phyloP scores from a whole-genome alignment of 2,113 vertebrate genomes.

The Cinclus cinclus region DNA sequence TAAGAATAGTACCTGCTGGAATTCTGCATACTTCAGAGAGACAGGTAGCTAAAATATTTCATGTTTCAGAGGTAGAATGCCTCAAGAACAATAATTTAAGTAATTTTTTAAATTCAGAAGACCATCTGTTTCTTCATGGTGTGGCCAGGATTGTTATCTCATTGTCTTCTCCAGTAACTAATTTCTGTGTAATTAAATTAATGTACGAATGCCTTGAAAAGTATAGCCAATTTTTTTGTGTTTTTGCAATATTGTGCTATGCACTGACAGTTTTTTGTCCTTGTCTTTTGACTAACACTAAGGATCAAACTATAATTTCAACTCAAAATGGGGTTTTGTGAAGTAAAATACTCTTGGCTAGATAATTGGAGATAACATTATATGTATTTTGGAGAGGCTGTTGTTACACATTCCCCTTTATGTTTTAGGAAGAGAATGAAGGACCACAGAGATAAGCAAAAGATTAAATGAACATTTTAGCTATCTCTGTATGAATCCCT shows the following conservation, averaged over 20 bases:
- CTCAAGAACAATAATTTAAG: neutral
- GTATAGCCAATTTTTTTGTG: neutral
- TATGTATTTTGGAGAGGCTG: neutral
- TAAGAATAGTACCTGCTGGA: neutral
- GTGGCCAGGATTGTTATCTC: neutral
- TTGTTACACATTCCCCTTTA: neutral
- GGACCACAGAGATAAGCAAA: neutral
- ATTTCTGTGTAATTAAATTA: neutral
- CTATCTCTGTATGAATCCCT: neutral
- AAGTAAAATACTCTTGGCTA: neutral
- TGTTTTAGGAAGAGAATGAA: neutral
- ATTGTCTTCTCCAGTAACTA: neutral
- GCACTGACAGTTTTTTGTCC: neutral
- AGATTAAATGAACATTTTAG: neutral
- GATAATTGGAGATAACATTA: neutral
- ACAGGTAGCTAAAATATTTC: neutral
- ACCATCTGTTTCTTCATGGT: accelerated
- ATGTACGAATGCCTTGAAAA: neutral
- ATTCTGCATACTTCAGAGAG: neutral
- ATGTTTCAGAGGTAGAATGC: neutral
- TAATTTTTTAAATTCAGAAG: neutral
- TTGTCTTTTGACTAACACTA: neutral
- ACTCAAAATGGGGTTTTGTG: neutral
- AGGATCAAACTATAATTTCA: neutral
- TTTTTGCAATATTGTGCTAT: neutral